phyloP scores from a whole-genome alignment of 2,113 vertebrate species.

The Sylvilagus bachmani region DNA sequence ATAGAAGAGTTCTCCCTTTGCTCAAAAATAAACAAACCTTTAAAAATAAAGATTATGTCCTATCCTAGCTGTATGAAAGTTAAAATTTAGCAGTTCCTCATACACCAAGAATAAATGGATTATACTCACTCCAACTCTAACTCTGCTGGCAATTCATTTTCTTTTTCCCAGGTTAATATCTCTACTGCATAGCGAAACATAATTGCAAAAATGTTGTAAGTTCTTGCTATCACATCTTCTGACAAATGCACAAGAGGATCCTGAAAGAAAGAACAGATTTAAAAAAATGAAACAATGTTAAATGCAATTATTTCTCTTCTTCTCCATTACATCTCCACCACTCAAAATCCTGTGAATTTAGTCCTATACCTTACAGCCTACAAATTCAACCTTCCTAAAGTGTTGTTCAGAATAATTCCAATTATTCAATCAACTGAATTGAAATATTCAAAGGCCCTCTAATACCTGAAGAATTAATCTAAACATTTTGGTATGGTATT shows the following conservation, averaged over 20 bases:
- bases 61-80: neutral
- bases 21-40: too few relatives aligned
- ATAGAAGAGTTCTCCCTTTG: too few relatives aligned
- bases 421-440: neutral
- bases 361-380: neutral
- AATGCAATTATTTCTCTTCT: slow-evolving; percentile 8
- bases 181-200: slow-evolving; percentile 97
- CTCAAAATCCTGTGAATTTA: slow-evolving; percentile 40
- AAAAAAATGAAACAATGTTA: neutral
- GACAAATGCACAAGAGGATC: slow-evolving; percentile 95
- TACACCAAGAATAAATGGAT: slow-evolving; percentile 14
- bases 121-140: slow-evolving; percentile 93
- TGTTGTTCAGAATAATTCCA: neutral
- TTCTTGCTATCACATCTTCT: slow-evolving; percentile 93
- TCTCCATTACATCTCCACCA: neutral
- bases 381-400: slow-evolving; percentile 34
- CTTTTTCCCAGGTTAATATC: slow-evolving; percentile 97
- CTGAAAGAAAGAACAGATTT: slow-evolving; percentile 83
- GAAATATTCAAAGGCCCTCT: slow-evolving; percentile 6
- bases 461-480: slow-evolving; percentile 35
- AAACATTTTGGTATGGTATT: slow-evolving; percentile 34
- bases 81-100: neutral
- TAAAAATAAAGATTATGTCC: neutral
- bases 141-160: slow-evolving; percentile 93
- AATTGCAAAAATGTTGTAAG: slow-evolving; percentile 95